Evolutionary conservation across 2,113 vertebrate genomes (phyloP), one percentile per base, ranked within the genome.

Genomic region (Sapajus apella): DNA sequence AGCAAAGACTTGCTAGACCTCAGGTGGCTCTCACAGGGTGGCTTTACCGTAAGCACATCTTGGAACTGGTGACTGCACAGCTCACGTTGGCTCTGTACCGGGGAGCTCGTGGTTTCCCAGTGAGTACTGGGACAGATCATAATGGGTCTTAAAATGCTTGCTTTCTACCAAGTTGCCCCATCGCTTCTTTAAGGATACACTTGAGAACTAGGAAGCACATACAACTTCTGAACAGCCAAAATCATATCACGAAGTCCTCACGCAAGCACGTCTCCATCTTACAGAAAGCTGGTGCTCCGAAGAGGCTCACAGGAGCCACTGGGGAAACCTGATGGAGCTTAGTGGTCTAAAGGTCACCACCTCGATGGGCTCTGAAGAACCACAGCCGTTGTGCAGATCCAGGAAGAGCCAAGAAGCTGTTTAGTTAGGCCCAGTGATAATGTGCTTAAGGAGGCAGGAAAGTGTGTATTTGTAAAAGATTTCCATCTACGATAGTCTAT

Each of bases 201-300:
- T 45, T 56, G 21, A 83, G 45, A 73, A 45, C 52, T 27, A 64
- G 64, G 66, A n/a, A 81, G 72, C n/a, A 76, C 35, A 32, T 21
- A 0, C 4, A 37, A 50, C 70, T 23, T 43, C 23, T 20, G 40
- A 79, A 55, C 55, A 3, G 45, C 89, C 27, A 40, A 13, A 23
- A 9, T 12, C 30, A 6, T 6, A 1, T 21, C 43, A 3, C 1
- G 0, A 20, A 1, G 17, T 43, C 25, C 50, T 52, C 5, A 1
- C 1, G 0, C 8, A 3, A 64, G 73, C 55, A 16, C 1, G 6
- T 6, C 32, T 72, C 43, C 23, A 18, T 23, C 27, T 9, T 7
- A 17, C 0, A 12, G 52, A 1, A 37, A 45, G 56, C 43, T 8
- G 14, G 10, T 27, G 20, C 40, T 40, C 25, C 11, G 25, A 8